phyloP scores from a whole-genome alignment of 2,888 invertebrate genomes.

The Ariolimax columbianus region DNA sequence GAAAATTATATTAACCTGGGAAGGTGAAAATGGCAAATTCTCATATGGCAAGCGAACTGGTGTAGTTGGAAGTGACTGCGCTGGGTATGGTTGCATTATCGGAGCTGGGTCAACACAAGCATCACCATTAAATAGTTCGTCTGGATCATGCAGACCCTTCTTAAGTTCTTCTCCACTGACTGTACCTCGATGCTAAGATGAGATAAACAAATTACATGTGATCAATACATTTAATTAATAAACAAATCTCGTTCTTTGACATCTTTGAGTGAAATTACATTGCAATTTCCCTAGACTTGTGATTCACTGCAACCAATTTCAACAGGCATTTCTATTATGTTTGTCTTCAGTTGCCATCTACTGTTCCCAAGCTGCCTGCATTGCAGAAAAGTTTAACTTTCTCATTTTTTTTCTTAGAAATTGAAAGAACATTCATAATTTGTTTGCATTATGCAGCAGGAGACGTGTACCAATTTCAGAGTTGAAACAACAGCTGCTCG shows the following conservation, averaged over 20 bases:
- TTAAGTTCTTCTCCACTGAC: slow-evolving; percentile 35
- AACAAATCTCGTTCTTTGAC: background rate
- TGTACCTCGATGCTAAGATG: slow-evolving; percentile 22
- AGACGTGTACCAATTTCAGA: too few species aligned
- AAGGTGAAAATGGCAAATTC: slow-evolving; percentile 92
- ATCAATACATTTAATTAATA: background rate
- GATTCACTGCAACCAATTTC: too few species aligned
- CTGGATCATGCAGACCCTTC: slow-evolving; percentile 52
- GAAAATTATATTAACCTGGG: slow-evolving; percentile 79
- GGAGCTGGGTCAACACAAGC: background rate
- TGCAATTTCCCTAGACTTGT: too few species aligned
- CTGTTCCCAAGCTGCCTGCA: too few species aligned
- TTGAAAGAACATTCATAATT: too few species aligned
- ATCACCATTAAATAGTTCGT: slow-evolving; percentile 40
- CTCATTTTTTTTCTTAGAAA: too few species aligned
- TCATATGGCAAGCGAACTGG: slow-evolving; percentile 87
- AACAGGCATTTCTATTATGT: too few species aligned
- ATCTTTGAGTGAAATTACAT: too few species aligned
- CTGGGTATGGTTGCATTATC: background rate
- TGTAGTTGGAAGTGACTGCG: slow-evolving; percentile 54
- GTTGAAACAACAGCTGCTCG: too few species aligned
- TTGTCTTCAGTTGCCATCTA: too few species aligned
- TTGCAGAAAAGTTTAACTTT: too few species aligned
- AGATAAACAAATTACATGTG: background rate
- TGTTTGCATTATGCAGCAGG: too few species aligned